Evolutionary conservation across 2,888 invertebrate genomes (phyloP), one percentile per base, ranked within the genome.

Genomic region (Stenodera caucasica): DNA sequence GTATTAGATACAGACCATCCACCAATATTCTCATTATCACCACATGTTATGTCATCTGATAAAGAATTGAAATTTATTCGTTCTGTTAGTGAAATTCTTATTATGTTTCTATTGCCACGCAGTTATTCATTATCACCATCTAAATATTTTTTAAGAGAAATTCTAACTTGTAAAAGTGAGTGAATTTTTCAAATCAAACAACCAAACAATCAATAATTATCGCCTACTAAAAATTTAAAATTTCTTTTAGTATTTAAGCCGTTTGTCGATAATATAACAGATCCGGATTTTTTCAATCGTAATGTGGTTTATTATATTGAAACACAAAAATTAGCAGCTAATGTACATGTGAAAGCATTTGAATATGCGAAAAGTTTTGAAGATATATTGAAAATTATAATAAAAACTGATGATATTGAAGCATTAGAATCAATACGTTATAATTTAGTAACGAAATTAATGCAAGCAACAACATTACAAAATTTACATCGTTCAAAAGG

Each of bases 391-490:
- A 87, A 90, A 67, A 87, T 93, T 73, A 94, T 96, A 57, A 90
- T 90, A 70, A 88, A 85, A 72, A 91, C 91, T 65, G 87, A 87
- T 68, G 92, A 91, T 80, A 81, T 93, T 62, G 93, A 94, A 78
- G 90, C 92, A 68, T 83, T 96, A 49, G 91, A 92, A 76, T 87
- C 91, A 23, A 53, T 37, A 40, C 45, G 91, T 67, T 54, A 54
- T 37, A 54, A 54, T 72, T 93, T 96, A 68, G 91, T 95, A 5
- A 92, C 91, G 49, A 95, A 95, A 83, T 90, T 96, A 70, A 94
- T 96, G 91, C 94, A 96, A 84, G 94, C 94, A 0, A 94, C 95
- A 14, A 93, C 94, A 1, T 85, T 94, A 67, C 93, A 94, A 81
- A 95, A 94, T 77, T 84, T 95, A 63, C 94, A 94, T 81, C 85